These are phyloP conservation scores for Pandemis corylana DNA, from an alignment of 2,888 invertebrate genomes.

Conservation along the genomic window DNA sequence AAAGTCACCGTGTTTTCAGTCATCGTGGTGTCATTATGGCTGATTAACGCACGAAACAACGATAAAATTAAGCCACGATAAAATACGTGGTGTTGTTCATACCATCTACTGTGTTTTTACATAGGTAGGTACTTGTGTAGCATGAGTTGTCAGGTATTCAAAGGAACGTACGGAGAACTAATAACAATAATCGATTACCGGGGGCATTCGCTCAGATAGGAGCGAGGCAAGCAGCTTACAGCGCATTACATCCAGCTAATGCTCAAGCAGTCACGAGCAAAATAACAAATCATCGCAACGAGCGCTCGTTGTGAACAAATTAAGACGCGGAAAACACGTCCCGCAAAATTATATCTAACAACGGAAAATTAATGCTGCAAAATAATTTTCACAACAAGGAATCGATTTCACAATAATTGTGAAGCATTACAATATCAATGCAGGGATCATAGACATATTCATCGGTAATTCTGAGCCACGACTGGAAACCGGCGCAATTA, in stretches of 20 bases:
- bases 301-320: constrained; percentile 49
- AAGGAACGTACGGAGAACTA: neutral
- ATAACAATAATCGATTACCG: constrained; percentile 11
- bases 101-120: too few species aligned
- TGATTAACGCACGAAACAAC: too few species aligned
- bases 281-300: constrained; percentile 27
- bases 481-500: constrained; percentile 81
- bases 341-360: constrained; percentile 67
- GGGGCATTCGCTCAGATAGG: constrained; percentile 1
- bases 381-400: constrained; percentile 67
- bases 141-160: neutral
- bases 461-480: constrained; percentile 69
- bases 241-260: constrained; percentile 43
- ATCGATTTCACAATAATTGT: constrained; percentile 60
- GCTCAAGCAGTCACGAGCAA: constrained; percentile 19
- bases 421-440: constrained; percentile 56
- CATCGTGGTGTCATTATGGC: too few species aligned
- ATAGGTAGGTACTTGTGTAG: neutral
- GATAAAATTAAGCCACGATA: too few species aligned
- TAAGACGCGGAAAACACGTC: constrained; percentile 67
- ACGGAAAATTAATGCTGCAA: constrained; percentile 65
- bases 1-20: too few species aligned
- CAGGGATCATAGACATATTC: constrained; percentile 59
- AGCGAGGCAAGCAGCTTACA: constrained; percentile 20
- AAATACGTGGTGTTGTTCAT: too few species aligned